Conservation (phyloP, 2,888 invertebrate species). For the Zeuzera pyrina region DNA sequence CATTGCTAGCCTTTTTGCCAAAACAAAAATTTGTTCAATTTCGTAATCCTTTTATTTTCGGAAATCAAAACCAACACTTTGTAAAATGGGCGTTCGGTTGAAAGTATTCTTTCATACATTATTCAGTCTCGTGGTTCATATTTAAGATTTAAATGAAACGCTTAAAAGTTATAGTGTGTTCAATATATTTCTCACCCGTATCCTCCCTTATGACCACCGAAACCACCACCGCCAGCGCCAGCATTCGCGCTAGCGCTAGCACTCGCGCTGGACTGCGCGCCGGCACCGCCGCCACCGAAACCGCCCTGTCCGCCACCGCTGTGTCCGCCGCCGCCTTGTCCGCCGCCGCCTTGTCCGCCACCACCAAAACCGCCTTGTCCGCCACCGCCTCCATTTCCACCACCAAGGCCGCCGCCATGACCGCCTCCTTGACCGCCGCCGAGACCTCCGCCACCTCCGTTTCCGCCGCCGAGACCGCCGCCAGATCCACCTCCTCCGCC, state of each 20-base stretch:
- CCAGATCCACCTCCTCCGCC: constrained; percentile 18
- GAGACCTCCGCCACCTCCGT: constrained; percentile 4
- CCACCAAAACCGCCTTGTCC: constrained; percentile 18
- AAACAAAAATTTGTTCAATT: no score
- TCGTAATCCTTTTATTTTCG: no score
- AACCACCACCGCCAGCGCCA: constrained; percentile 20
- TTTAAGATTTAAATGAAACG: no score
- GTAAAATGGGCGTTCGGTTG: no score
- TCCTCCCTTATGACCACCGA: constrained; percentile 25
- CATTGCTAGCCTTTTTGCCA: no score
- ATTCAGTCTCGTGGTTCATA: no score
- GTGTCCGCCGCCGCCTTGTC: constrained; percentile 18
- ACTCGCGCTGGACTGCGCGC: constrained; percentile 14
- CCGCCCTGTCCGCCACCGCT: constrained; percentile 16
- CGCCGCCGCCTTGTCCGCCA: constrained; percentile 17
- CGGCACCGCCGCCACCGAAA: constrained; percentile 13
- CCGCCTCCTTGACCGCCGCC: constrained; percentile 19
- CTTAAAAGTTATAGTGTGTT: no score
- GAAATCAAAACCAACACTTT: no score
- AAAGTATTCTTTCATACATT: no score
- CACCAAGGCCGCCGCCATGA: constrained; percentile 14
- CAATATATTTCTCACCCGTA: constrained; percentile 28
- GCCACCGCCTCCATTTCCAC: constrained; percentile 14
- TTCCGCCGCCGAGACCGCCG: constrained; percentile 1
- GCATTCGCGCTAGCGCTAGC: constrained; percentile 16